Percentiles rank a stretch among this genome's conserved stretches.
Evolutionary conservation across 2,888 invertebrate species (phyloP).

Genomic region (Bombylius major): DNA sequence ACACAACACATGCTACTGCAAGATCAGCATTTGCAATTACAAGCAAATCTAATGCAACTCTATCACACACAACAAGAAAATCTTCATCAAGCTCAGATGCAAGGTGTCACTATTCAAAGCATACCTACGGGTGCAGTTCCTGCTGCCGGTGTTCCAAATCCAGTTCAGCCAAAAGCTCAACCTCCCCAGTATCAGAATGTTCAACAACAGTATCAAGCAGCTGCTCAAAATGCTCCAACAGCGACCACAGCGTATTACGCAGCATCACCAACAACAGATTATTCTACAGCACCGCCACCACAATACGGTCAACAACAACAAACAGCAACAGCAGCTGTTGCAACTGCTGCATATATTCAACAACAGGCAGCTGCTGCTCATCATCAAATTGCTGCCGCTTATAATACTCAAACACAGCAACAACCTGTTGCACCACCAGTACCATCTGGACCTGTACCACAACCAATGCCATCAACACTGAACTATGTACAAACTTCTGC

Average conservation of each 20-base stretch:
- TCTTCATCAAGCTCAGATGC: conserved; percentile 25
- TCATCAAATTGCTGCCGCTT: conserved; percentile 2
- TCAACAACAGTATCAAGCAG: conserved; percentile 12
- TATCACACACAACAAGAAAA: conserved; percentile 26
- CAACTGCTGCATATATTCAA: conserved; percentile 8
- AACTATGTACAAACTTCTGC: conserved; percentile 14
- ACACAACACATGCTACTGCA: conserved; percentile 24
- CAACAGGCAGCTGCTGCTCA: conserved; percentile 10
- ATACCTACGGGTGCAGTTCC: conserved; percentile 15
- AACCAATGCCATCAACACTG: conserved; percentile 1
- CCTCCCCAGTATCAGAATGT: conserved; percentile 16
- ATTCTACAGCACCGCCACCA: conserved; percentile 16
- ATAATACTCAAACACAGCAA: conserved; percentile 5
- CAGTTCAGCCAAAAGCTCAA: conserved; percentile 12
- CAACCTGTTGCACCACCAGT: background rate
- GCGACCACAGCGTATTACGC: conserved; percentile 22
- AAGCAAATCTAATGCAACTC: conserved; percentile 23
- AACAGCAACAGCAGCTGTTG: conserved; percentile 10
- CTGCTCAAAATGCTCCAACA: conserved; percentile 18
- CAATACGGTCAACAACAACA: conserved; percentile 11
- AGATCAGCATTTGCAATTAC: conserved; percentile 22
- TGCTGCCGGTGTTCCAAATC: conserved; percentile 16
- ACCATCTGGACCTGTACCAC: conserved; percentile 3
- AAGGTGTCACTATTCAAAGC: conserved; percentile 18
- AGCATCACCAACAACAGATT: conserved; percentile 14